Conservation (phyloP, 2,113 vertebrate genomes). For the Thamnophis sirtalis region DNA sequence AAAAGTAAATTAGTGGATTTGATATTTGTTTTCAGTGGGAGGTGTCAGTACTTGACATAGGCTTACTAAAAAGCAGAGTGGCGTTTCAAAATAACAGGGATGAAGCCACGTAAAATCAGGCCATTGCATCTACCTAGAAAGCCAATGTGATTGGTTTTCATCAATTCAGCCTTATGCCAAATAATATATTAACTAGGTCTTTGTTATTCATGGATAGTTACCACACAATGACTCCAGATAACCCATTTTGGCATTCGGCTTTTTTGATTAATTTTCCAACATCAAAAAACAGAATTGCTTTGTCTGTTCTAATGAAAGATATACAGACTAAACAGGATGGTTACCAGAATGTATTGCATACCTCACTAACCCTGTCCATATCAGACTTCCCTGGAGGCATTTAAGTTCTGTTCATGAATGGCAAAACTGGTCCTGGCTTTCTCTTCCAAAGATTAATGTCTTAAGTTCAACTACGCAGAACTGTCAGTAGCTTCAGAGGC, state of each 20-base stretch:
- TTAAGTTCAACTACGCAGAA: neutral
- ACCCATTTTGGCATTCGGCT: neutral
- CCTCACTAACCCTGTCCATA: neutral
- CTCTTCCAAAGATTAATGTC: neutral
- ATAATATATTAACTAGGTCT: neutral
- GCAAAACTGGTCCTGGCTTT: neutral
- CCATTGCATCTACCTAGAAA: neutral
- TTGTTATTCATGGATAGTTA: neutral
- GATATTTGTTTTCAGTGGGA: neutral
- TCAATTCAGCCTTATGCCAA: neutral
- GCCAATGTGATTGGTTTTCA: neutral
- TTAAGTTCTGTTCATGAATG: neutral
- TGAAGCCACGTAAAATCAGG: neutral
- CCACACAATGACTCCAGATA: neutral
- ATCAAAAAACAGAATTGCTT: neutral
- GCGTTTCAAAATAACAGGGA: neutral
- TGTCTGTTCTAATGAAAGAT: neutral
- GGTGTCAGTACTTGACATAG: neutral
- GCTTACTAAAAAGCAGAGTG: neutral
- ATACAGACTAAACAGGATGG: neutral
- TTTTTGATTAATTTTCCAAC: neutral
- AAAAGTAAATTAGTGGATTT: neutral
- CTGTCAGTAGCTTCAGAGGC: neutral
- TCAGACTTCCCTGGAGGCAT: neutral
- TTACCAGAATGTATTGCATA: neutral